Percentiles rank a stretch among this genome's conserved stretches.
phyloP scores from a whole-genome alignment of 2,797 vertebrate species.

The Varecia variegata region DNA sequence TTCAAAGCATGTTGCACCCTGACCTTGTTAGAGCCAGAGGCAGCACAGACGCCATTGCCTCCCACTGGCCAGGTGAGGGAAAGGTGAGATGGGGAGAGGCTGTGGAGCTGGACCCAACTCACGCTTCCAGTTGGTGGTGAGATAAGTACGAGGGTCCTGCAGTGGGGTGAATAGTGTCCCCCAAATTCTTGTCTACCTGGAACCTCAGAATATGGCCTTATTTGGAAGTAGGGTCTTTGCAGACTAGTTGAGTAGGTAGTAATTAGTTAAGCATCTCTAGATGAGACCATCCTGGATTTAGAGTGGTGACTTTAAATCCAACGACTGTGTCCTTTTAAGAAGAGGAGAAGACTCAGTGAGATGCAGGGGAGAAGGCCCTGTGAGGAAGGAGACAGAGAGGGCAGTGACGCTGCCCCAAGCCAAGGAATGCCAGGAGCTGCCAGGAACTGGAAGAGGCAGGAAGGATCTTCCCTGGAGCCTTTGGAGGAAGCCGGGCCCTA shows the following conservation, averaged over 20 bases:
- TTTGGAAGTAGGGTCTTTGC: background rate
- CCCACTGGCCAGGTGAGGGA: background rate
- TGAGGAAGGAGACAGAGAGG: background rate
- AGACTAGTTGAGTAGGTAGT: background rate
- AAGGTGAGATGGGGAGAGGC: background rate
- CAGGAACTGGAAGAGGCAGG: background rate
- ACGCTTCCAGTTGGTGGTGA: background rate
- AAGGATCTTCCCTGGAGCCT: background rate
- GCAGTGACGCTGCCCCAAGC: background rate
- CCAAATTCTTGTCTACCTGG: background rate
- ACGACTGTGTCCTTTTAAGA: background rate
- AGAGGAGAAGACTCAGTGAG: background rate
- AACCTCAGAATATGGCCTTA: background rate
- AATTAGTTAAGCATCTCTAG: background rate
- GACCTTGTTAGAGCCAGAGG: background rate
- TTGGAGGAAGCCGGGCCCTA: background rate
- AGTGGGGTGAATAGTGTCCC: background rate
- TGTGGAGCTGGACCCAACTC: background rate
- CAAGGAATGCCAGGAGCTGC: background rate
- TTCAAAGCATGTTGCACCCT: background rate
- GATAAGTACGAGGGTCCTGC: background rate
- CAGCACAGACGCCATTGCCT: background rate
- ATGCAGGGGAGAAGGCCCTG: accelerated
- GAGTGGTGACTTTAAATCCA: too few species aligned
- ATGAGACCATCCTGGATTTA: background rate